These are phyloP conservation scores for Australoheros facetus DNA, from an alignment of 2,797 vertebrate genomes.

Conservation along the genomic window DNA sequence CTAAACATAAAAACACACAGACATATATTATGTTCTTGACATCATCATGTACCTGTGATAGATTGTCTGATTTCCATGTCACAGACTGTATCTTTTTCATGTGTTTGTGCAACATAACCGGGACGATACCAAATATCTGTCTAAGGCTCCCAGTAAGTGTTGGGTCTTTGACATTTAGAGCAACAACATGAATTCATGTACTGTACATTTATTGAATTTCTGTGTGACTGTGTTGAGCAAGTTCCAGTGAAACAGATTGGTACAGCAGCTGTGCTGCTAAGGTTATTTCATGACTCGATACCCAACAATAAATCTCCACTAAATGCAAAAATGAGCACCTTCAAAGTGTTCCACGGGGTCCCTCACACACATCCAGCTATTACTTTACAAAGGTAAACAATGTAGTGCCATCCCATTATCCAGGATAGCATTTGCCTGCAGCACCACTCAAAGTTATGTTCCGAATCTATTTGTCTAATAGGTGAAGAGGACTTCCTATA, in stretches of 20 bases:
- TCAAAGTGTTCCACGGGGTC: constrained; percentile 32
- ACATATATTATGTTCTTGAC: neutral
- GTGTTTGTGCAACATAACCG: neutral
- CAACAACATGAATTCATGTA: constrained; percentile 1
- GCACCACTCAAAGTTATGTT: constrained; percentile 6
- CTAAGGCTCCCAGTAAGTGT: constrained; percentile 15
- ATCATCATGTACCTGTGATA: neutral
- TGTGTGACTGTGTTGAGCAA: neutral
- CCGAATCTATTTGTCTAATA: constrained; percentile 10
- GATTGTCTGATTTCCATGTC: neutral
- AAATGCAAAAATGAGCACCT: constrained; percentile 60
- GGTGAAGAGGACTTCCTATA: neutral
- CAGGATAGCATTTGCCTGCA: constrained; percentile 23
- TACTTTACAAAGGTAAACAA: constrained; percentile 36
- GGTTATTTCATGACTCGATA: constrained; percentile 71
- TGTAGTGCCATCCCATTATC: constrained; percentile 31
- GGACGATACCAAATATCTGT: neutral
- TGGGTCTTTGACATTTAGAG: constrained; percentile 15
- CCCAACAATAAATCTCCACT: constrained; percentile 63
- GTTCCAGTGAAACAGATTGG: constrained; percentile 62
- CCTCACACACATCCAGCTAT: constrained; percentile 20
- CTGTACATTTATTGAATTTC: constrained; percentile 31
- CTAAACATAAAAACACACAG: neutral
- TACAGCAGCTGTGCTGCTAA: constrained; percentile 58
- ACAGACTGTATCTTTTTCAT: neutral